Evolutionary conservation across 2,888 invertebrate genomes (phyloP).

Genomic region (Seira sanloemensis): DNA sequence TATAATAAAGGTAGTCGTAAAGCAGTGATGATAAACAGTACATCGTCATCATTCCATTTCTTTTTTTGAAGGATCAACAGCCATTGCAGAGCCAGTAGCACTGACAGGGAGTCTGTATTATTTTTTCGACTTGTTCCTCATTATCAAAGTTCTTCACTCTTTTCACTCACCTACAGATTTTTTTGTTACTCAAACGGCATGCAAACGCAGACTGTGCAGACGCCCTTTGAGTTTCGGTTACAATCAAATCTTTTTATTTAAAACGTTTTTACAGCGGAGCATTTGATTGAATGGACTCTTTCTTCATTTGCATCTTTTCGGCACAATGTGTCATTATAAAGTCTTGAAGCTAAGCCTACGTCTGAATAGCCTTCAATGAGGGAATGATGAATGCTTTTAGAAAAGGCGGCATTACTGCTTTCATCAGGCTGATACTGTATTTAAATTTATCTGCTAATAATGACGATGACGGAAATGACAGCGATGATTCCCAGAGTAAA

Average conservation of each 20-base stretch:
- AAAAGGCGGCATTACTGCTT: slow-evolving; percentile 26
- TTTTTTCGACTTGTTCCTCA: slow-evolving; percentile 22
- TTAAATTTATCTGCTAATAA: slow-evolving; percentile 28
- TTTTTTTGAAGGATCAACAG: not conserved
- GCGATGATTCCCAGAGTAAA: too few species aligned
- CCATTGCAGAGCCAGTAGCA: slow-evolving; percentile 48
- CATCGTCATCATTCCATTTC: slow-evolving; percentile 13
- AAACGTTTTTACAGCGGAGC: too few species aligned
- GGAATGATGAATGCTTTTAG: too few species aligned
- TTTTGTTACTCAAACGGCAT: not conserved
- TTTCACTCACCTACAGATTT: not conserved
- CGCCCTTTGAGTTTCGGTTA: slow-evolving; percentile 24
- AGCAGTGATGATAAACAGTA: not conserved
- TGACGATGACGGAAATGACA: slow-evolving; percentile 6
- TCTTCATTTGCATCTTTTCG: too few species aligned
- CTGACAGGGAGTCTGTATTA: slow-evolving; percentile 43
- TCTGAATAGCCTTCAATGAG: slow-evolving; percentile 29
- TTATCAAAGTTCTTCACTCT: slow-evolving; percentile 35
- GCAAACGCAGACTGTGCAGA: not conserved
- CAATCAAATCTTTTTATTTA: slow-evolving; percentile 3
- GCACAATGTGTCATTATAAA: slow-evolving; percentile 51
- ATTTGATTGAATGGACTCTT: slow-evolving; percentile 21
- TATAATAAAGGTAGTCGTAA: slow-evolving; percentile 20
- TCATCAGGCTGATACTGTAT: slow-evolving; percentile 32
- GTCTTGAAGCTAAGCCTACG: slow-evolving; percentile 40